Evolutionary conservation across 2,113 vertebrate genomes (phyloP), one percentile per base, ranked within the genome.

Genomic region (Crotophaga sulcirostris): DNA sequence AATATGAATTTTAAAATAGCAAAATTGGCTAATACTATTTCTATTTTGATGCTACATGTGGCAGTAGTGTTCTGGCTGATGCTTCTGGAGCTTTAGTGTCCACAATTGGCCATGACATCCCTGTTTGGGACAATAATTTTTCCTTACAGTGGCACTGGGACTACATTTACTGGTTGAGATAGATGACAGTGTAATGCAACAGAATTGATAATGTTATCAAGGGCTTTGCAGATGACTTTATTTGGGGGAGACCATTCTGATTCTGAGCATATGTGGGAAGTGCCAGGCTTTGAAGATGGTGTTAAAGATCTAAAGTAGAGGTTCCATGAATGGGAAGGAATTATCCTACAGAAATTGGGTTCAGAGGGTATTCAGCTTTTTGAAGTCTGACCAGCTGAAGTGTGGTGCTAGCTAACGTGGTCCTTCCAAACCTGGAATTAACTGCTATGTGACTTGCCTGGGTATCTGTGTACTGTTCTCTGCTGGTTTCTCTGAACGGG

Each of bases 171-270:
- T 25, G 3, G 62, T 66, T 34, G 31, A 62, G 26, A 19, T 8
- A 10, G 20, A 58, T 82, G n/a, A 13, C 20, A 56, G 3, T 59
- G 25, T 13, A 36, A 31, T 55, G 55, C 47, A 63, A 40, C 34
- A 38, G 60, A 70, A 36, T 11, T 31, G 7, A 21, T 31, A 23
- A 34, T 0, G 0, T 20, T 54, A 31, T 28, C 2, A 8, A 47
- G 28, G 17, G 3, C 17, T 42, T 66, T 33, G 34, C 11, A 31
- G 33, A 0, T 25, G 9, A 0, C 45, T 58, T 34, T 8, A 21
- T 80, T 63, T 76, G 38, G 42, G n/a, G 10, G 13, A 80, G 24
- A 25, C 3, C 26, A 7, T 70, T 56, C 31, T 0, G 0, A 14
- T 47, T 74, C 26, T 69, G 40, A 74, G 34, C 23, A 11, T 34